Evolutionary conservation across 2,113 vertebrate species (phyloP).

Genomic region (Bos indicus): DNA sequence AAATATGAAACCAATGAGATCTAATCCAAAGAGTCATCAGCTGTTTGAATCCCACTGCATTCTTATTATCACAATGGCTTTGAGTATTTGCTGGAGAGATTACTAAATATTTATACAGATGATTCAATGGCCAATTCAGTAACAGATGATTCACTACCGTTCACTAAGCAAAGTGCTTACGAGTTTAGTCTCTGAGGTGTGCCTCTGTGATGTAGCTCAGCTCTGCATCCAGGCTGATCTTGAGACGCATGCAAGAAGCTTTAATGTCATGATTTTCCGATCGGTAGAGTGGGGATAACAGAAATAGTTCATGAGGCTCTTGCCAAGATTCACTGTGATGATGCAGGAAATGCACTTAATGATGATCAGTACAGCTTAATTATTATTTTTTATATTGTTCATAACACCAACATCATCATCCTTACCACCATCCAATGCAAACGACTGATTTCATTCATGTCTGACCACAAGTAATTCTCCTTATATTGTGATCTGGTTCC

Average conservation of each 20-base stretch:
- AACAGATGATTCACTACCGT: not conserved
- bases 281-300: not conserved
- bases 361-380: not conserved
- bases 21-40: not conserved
- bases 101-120: not conserved
- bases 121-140: not conserved
- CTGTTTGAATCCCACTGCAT: not conserved
- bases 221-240: not conserved
- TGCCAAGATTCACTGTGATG: not conserved
- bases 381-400: not conserved
- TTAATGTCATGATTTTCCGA: not conserved
- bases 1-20: not conserved
- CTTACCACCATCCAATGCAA: not conserved
- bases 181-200: not conserved
- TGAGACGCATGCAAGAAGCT: not conserved
- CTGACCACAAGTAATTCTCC: not conserved
- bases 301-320: not conserved
- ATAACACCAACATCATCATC: not conserved
- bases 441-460: not conserved
- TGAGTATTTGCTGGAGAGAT: not conserved
- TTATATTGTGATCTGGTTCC: not conserved
- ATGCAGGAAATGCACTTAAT: not conserved
- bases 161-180: not conserved
- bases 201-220: rapidly evolving
- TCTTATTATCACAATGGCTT: too few species aligned